A percentile compares a stretch with the other conserved stretches of the same genome.
These are phyloP conservation scores for Sarcophilus harrisii DNA, from an alignment of 2,797 vertebrate species.

Conservation along the genomic window DNA sequence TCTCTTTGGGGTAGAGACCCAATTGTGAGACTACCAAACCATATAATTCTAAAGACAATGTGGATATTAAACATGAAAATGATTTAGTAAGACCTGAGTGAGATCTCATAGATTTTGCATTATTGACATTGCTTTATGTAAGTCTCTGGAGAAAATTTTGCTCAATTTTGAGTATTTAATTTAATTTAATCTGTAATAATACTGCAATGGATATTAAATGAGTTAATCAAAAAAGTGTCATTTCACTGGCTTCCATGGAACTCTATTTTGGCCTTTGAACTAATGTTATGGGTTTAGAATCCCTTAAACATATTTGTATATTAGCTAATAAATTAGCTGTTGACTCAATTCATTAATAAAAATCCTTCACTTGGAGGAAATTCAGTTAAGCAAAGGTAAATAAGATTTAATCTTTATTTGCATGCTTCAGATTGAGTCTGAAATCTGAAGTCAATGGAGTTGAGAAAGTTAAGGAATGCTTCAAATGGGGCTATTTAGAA, in stretches of 20 bases:
- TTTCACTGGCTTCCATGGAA: not conserved
- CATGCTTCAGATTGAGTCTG: not conserved
- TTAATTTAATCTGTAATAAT: not conserved
- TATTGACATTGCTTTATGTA: not conserved
- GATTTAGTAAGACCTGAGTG: not conserved
- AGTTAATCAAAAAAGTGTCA: not conserved
- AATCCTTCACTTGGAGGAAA: not conserved
- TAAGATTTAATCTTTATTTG: not conserved
- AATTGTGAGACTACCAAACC: too few relatives aligned
- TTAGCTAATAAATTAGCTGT: not conserved
- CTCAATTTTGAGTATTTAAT: not conserved
- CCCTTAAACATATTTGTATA: not conserved
- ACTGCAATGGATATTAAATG: not conserved
- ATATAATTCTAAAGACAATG: not conserved
- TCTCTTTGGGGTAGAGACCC: too few relatives aligned
- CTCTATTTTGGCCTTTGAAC: not conserved
- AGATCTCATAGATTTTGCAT: not conserved
- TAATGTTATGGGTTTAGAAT: not conserved
- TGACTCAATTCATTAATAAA: not conserved
- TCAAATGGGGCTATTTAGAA: not conserved
- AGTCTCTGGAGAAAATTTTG: not conserved
- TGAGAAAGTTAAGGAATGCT: not conserved
- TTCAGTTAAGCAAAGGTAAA: not conserved
- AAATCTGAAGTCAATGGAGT: not conserved
- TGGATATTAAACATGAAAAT: not conserved